Evolutionary conservation across 2,797 vertebrate genomes (phyloP).

Genomic region (Philypnodon macrostomus): DNA sequence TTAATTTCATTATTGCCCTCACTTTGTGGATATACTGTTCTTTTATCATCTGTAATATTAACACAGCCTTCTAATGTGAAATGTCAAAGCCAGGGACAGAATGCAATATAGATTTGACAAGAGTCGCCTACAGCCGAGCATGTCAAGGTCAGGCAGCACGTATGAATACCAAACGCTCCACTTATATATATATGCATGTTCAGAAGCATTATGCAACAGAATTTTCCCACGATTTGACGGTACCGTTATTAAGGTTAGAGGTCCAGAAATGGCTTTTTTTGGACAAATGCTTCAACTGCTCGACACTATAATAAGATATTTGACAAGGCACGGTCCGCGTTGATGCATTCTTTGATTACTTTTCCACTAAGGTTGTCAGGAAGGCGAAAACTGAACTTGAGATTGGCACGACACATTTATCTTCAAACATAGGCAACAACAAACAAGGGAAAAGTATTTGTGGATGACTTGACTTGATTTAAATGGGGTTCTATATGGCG

Average conservation of each 20-base stretch:
- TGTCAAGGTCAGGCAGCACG: constrained; percentile 31
- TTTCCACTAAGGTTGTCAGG: constrained; percentile 3
- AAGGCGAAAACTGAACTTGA: neutral
- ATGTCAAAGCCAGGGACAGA: constrained; percentile 12
- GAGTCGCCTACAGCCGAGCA: neutral
- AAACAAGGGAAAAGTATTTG: neutral
- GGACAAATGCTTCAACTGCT: constrained; percentile 17
- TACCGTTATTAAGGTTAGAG: constrained; percentile 32
- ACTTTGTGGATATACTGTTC: neutral
- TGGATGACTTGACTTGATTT: neutral
- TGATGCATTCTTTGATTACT: constrained; percentile 17
- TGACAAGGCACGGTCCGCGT: neutral
- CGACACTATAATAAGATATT: constrained; percentile 10
- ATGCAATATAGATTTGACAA: constrained; percentile 14
- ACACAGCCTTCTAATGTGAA: neutral
- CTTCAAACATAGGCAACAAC: neutral
- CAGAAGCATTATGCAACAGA: constrained; percentile 12
- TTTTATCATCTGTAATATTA: neutral
- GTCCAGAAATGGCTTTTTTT: constrained; percentile 25
- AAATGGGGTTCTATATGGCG: too few relatives aligned
- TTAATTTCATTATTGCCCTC: too few relatives aligned
- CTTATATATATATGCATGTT: constrained; percentile 25
- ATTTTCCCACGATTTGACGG: constrained; percentile 3
- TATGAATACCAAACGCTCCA: constrained; percentile 39
- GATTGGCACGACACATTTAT: neutral